Percentiles rank a stretch among this genome's conserved stretches.
These are phyloP conservation scores for Camelus bactrianus DNA, from an alignment of 2,113 vertebrate species.

Conservation along the genomic window DNA sequence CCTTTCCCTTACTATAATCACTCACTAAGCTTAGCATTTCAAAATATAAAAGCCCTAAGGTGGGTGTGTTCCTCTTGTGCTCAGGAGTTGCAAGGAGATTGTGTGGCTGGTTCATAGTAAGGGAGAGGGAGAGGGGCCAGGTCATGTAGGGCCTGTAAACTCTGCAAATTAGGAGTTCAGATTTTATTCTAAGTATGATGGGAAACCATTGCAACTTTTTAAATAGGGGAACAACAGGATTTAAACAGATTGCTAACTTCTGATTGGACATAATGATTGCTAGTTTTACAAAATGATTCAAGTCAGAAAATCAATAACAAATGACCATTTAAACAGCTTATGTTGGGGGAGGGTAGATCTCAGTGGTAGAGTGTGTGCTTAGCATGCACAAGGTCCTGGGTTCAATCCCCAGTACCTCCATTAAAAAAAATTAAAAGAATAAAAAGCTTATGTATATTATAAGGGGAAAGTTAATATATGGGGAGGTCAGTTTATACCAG, in stretches of 20 bases:
- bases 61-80: not conserved
- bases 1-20: not conserved
- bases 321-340: not conserved
- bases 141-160: not conserved
- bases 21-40: not conserved
- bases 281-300: conserved; percentile 18
- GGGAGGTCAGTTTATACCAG: not conserved
- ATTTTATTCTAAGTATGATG: conserved; percentile 8
- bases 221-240: not conserved
- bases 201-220: not conserved
- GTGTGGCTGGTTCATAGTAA: not conserved
- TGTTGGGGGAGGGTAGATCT: not conserved
- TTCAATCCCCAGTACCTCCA: no score
- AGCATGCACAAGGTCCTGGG: no score
- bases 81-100: not conserved
- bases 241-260: conserved; percentile 13
- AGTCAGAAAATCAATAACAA: conserved; percentile 1
- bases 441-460: conserved; percentile 7
- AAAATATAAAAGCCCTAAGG: not conserved
- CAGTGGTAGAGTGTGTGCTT: no score
- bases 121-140: not conserved
- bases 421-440: no score
- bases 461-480: not conserved
- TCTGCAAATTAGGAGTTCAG: not conserved
- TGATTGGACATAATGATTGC: not conserved